Base-by-base conservation (phyloP, 2,113 vertebrate species). In the Actenoides hombroni region DNA sequence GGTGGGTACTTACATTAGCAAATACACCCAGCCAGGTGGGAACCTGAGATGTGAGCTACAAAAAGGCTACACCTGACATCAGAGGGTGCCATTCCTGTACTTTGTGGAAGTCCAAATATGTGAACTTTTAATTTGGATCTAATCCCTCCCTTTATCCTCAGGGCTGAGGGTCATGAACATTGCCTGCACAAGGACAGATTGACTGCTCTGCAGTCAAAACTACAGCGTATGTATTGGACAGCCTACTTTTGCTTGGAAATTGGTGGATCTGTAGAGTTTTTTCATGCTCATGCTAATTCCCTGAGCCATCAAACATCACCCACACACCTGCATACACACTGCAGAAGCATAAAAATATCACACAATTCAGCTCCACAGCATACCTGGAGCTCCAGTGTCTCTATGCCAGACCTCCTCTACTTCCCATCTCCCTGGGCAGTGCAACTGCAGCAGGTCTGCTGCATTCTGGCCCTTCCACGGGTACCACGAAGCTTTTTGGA, bases 321-420 rank as follows among this genome's bases (percentile, higher is more conserved):
- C 92, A 71, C 95, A 77, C 67, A 95, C 95, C 89, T 88, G 76
- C 96, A 78, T 63, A 63, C 70, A 96, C 89, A 90, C 70, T 89
- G 74, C 90, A 86, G 75, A 92, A 94, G 91, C 95, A 92, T 73
- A 89, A 92, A 92, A 86, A 51, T 21, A 86, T 5, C 73, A 63
- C 16, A 0, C 31, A 90, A 56, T 79, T 91, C 60, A 88, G 59
- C 75, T 90, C 88, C 71, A 92, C 49, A 5, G 73, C 40, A 65
- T 20, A 61, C 29, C 64, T 78, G 92, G 95, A 88, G 68, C 92
- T 83, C 82, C 77, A 92, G 46, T 65, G 60, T 26, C 69, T 63
- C 70, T 56, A 2, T 29, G 48, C 44, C 63, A 51, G 59, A 69
- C 86, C n/a, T n/a, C 69, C 65, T 73, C 37, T 39, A 24, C 28